Conservation (phyloP, 2,113 vertebrate genomes). For the Himantopus leucocephalus region DNA sequence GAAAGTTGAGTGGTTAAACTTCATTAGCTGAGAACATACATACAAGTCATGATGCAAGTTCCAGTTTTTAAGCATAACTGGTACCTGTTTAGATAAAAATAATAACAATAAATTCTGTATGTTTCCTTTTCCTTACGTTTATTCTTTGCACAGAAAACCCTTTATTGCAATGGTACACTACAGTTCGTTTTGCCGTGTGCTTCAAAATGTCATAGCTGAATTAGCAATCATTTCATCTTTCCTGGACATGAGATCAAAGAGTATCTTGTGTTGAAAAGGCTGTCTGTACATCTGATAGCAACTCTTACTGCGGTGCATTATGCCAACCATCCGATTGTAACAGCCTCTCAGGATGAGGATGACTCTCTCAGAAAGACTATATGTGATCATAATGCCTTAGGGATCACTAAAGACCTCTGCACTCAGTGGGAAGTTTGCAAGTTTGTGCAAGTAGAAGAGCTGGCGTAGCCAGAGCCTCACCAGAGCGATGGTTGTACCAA, state of each 20-base stretch:
- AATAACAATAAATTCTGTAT: neutral
- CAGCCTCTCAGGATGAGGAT: neutral
- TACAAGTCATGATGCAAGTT: neutral
- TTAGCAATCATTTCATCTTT: neutral
- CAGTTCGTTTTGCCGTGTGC: rapidly evolving
- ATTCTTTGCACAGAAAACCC: neutral
- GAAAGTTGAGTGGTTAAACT: neutral
- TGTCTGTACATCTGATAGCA: neutral
- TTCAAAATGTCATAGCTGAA: neutral
- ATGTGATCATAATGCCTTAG: neutral
- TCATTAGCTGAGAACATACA: neutral
- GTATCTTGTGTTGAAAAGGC: neutral
- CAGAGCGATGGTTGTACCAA: neutral
- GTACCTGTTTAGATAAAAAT: neutral
- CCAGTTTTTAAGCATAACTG: neutral
- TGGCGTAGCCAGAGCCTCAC: neutral
- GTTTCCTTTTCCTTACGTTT: neutral
- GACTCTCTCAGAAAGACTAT: neutral
- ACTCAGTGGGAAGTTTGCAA: neutral
- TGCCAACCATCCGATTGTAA: neutral
- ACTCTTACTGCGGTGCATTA: neutral
- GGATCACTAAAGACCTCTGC: neutral
- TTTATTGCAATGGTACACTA: neutral
- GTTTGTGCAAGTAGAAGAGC: neutral
- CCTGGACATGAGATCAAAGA: neutral